Percentiles rank a stretch among this genome's conserved stretches.
These are phyloP conservation scores for Suricata suricatta DNA, from an alignment of 2,113 vertebrate species.

Conservation along the genomic window DNA sequence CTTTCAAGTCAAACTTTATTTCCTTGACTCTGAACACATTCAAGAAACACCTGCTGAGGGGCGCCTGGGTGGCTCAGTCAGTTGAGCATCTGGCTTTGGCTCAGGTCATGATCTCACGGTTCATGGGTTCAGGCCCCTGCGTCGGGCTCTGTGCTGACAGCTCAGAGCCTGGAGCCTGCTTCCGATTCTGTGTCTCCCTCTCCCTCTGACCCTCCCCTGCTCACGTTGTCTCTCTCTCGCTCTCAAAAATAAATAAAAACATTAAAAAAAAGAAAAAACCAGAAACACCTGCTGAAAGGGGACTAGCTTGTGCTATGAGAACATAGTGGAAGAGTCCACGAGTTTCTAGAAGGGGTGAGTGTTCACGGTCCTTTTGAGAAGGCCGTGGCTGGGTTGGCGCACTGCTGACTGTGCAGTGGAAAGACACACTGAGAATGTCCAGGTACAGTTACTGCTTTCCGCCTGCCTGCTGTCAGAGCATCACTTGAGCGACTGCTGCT, in stretches of 20 bases:
- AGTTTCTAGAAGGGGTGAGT: background rate
- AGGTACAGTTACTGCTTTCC: slow-evolving; percentile 61
- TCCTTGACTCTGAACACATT: background rate
- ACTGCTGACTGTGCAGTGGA: slow-evolving; percentile 61
- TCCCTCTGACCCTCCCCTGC: too few relatives aligned
- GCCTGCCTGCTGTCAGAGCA: slow-evolving; percentile 72
- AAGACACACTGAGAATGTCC: background rate
- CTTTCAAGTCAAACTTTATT: background rate
- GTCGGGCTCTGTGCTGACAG: too few relatives aligned
- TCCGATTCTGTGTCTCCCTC: too few relatives aligned
- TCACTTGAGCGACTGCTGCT: slow-evolving; percentile 66
- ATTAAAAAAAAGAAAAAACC: too few relatives aligned
- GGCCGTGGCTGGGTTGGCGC: background rate
- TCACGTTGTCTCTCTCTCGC: too few relatives aligned
- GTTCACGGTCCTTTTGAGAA: background rate
- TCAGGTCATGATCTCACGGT: too few relatives aligned
- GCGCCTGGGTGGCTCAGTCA: too few relatives aligned
- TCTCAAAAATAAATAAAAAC: too few relatives aligned
- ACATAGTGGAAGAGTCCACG: background rate
- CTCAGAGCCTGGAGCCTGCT: too few relatives aligned
- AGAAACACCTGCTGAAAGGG: background rate
- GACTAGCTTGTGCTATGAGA: background rate
- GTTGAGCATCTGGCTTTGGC: too few relatives aligned
- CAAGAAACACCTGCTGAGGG: background rate
- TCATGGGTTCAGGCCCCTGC: too few relatives aligned